Base-by-base conservation (phyloP, 2,113 vertebrate genomes). In the Pycnonotus jocosus region DNA sequence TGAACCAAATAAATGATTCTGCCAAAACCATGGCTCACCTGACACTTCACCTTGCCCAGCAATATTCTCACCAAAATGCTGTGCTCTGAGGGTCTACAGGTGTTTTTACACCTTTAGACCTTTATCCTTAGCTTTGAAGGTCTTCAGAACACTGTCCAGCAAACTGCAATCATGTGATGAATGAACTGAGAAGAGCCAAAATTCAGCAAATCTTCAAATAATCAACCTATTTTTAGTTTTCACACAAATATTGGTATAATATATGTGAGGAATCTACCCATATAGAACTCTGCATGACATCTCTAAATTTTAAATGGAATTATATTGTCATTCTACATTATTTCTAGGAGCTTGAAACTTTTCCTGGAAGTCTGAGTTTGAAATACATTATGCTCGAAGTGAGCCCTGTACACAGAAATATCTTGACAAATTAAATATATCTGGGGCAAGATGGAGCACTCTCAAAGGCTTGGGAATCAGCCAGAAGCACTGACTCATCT, bases 401-500 rank as follows among this genome's bases (percentile, higher is more conserved):
- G 31, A 91, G 37, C 31, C n/a, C 22, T 48, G 40, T 37, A 68
- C 23, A 69, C 37, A 89, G 73, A 86, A 93, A 61, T 86, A 84
- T 53, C 66, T 53, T 72, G 61, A 89, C 37, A 85, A 90, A 76
- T 89, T 69, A 93, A 85, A 71, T 60, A 48, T 65, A 85, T 93
- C 45, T 85, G 37, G 60, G 44, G 86, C 70, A 91, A 89, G 81
- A 91, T 27, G 40, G 51, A 94, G 60, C 60, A 62, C 61, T 79
- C 30, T 82, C 28, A 84, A 76, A 83, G 53, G n/a, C 53, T 95
- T 95, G 91, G 87, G 73, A 95, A 90, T 64, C 64, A 81, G 81
- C 77, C 92, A 95, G 84, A 45, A 96, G 25, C 57, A 61, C n/a
- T 80, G 73, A 93, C 66, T 94, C 91, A 53, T 61, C 22, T 42